Percentiles rank a stretch among this genome's conserved stretches.
phyloP scores from a whole-genome alignment of 1,140 invertebrate genomes.

The Helicoverpa armigera region DNA sequence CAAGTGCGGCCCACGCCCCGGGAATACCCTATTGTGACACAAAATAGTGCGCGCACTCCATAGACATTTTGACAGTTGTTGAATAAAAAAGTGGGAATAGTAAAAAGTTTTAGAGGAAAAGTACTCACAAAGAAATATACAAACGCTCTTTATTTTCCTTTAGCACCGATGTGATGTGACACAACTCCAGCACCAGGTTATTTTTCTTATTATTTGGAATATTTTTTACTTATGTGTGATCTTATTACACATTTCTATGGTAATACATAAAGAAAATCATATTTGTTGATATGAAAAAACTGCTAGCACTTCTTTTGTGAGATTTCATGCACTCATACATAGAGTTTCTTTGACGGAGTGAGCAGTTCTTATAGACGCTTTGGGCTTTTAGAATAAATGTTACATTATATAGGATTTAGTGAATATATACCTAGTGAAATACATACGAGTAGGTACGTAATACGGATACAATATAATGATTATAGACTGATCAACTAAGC shows the following conservation, averaged over 20 bases:
- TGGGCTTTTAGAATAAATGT: constrained; percentile 22
- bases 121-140: constrained; percentile 48
- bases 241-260: constrained; percentile 64
- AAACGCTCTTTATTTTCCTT: constrained; percentile 43
- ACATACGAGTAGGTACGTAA: too few relatives aligned
- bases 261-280: constrained; percentile 57
- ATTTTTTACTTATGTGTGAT: constrained; percentile 55
- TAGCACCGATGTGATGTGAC: constrained; percentile 45
- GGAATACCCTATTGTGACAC: constrained; percentile 59
- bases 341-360: constrained; percentile 17
- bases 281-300: constrained; percentile 54
- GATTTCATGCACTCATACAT: constrained; percentile 21
- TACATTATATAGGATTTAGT: not conserved
- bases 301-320: constrained; percentile 32
- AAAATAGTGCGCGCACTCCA: constrained; percentile 53
- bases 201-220: constrained; percentile 58
- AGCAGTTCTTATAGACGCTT: constrained; percentile 32
- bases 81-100: constrained; percentile 55
- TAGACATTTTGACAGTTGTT: constrained; percentile 52
- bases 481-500: too few relatives aligned
- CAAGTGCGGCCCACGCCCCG: constrained; percentile 43
- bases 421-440: too few relatives aligned
- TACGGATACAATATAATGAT: not conserved
- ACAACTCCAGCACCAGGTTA: constrained; percentile 33
- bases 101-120: constrained; percentile 50